Evolutionary conservation across 1,140 invertebrate genomes (phyloP).

Genomic region (Thaumatotibia leucotreta): DNA sequence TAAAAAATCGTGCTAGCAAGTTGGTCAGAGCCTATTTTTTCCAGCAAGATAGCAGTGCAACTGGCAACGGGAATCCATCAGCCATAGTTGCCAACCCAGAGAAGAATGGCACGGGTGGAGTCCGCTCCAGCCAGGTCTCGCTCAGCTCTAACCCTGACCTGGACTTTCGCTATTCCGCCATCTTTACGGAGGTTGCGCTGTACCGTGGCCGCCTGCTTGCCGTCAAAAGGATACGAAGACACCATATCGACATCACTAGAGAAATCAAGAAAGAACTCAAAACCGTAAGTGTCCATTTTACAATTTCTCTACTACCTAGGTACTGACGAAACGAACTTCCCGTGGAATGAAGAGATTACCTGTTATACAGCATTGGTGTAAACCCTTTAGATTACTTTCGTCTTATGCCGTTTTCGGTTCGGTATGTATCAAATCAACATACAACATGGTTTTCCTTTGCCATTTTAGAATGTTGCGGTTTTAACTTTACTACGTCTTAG

Average conservation of each 20-base stretch:
- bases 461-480: too few relatives aligned
- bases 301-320: too few relatives aligned
- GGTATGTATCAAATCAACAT: too few relatives aligned
- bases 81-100: conserved; percentile 40
- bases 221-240: conserved; percentile 90
- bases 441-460: too few relatives aligned
- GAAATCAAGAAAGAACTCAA: conserved; percentile 97
- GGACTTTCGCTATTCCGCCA: conserved; percentile 89
- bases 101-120: conserved; percentile 74
- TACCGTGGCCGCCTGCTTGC: conserved; percentile 91
- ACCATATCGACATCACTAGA: conserved; percentile 92
- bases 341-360: too few relatives aligned
- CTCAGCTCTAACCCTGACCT: conserved; percentile 90
- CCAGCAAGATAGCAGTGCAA: conserved; percentile 71
- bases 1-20: conserved; percentile 21
- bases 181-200: conserved; percentile 92
- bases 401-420: too few relatives aligned
- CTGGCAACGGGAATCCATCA: conserved; percentile 38
- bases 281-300: conserved; percentile 80
- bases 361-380: too few relatives aligned
- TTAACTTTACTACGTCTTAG: too few relatives aligned
- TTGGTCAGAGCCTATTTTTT: conserved; percentile 71
- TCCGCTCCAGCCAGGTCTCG: conserved; percentile 90
- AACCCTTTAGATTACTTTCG: too few relatives aligned
- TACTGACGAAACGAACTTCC: too few relatives aligned